phyloP scores from a whole-genome alignment of 2,888 invertebrate genomes.

The Ferrisia virgata region DNA sequence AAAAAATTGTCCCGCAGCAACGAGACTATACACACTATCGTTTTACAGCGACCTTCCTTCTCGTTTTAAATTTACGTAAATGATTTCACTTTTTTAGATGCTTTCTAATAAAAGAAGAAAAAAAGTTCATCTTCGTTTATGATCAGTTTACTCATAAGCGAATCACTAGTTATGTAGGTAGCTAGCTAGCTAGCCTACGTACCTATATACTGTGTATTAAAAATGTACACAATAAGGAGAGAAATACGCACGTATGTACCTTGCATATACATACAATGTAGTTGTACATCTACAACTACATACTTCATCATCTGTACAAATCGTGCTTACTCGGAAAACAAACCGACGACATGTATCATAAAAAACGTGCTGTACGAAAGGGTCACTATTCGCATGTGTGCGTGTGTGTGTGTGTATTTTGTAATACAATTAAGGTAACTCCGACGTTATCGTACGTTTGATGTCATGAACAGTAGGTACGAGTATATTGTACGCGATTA shows the following conservation, averaged over 20 bases:
- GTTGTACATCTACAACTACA: no score
- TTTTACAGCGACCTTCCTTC: background rate
- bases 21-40: background rate
- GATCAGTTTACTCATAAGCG: no score
- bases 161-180: no score
- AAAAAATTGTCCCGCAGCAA: background rate
- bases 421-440: background rate
- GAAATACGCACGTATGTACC: no score
- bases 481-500: background rate
- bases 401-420: background rate
- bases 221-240: no score
- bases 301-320: no score
- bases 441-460: background rate
- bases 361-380: background rate
- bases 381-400: no score
- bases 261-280: no score
- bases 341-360: background rate
- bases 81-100: slow-evolving; percentile 8
- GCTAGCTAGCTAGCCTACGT: no score
- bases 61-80: slow-evolving; percentile 1
- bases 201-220: no score
- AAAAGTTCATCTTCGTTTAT: background rate
- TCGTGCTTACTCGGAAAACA: background rate
- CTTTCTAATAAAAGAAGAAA: background rate
- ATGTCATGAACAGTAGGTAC: slow-evolving; percentile 1